Percentiles rank a stretch among this genome's conserved stretches.
These are phyloP conservation scores for Mantis religiosa DNA, from an alignment of 2,888 invertebrate genomes.

Conservation along the genomic window DNA sequence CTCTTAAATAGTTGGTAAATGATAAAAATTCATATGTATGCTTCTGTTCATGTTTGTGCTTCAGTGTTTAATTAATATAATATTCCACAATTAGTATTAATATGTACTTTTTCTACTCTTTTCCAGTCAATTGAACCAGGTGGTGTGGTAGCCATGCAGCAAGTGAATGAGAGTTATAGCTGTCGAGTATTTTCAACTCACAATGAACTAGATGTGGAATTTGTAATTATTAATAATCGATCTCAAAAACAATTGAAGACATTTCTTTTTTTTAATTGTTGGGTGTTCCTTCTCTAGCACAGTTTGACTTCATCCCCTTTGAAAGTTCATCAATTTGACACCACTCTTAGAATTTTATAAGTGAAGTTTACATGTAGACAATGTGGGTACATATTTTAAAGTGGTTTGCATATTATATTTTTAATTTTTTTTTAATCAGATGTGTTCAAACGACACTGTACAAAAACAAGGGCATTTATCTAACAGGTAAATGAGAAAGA, in stretches of 20 bases:
- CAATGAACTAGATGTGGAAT: background rate
- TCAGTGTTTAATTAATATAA: background rate
- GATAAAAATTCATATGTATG: background rate
- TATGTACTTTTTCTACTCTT: background rate
- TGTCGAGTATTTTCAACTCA: conserved; percentile 1
- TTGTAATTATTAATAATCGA: conserved; percentile 9
- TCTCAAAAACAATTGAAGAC: conserved; percentile 18
- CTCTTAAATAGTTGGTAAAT: background rate
- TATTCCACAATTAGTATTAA: background rate
- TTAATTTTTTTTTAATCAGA: background rate
- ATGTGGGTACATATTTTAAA: background rate
- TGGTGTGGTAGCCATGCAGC: background rate
- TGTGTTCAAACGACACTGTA: background rate
- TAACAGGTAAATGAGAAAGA: background rate
- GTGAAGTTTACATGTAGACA: background rate
- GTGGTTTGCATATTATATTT: background rate
- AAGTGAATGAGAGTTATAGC: background rate
- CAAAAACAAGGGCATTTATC: background rate
- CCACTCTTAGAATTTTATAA: conserved; percentile 6
- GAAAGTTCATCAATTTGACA: background rate
- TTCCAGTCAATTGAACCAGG: conserved; percentile 14
- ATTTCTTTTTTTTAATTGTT: conserved; percentile 12
- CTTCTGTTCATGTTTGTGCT: background rate
- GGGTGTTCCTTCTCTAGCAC: conserved; percentile 16
- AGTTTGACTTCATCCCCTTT: background rate